Percentiles rank a stretch among this genome's conserved stretches.
These are phyloP conservation scores for Cottoperca gobio DNA, from an alignment of 2,797 vertebrate species.

Conservation along the genomic window DNA sequence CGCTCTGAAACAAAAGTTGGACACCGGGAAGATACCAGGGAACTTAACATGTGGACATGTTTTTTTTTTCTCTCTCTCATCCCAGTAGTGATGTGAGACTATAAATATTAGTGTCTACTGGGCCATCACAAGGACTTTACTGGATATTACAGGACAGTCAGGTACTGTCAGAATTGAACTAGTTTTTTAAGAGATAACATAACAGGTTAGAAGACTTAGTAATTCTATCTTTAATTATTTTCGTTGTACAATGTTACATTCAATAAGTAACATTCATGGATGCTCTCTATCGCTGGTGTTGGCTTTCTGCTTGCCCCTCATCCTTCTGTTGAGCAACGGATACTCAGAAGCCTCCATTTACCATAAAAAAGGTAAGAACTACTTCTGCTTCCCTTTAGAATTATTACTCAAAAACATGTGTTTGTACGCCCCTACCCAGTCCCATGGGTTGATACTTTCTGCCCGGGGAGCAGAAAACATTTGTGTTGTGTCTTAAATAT, in stretches of 20 bases:
- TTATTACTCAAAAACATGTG: conserved; percentile 11
- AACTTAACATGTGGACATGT: conserved; percentile 42
- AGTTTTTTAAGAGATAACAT: background rate
- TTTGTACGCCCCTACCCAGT: background rate
- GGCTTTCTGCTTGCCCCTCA: conserved; percentile 29
- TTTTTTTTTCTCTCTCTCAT: conserved; percentile 20
- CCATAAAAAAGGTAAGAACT: conserved; percentile 71
- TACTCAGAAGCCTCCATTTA: conserved; percentile 71
- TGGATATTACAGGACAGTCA: conserved; percentile 27
- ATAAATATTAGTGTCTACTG: conserved; percentile 70
- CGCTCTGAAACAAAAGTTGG: conserved; percentile 59
- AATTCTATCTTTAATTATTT: too few species aligned
- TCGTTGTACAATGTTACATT: conserved; percentile 45
- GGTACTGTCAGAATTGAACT: conserved; percentile 4
- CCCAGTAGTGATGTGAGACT: conserved; percentile 42
- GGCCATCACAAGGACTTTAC: conserved; percentile 38
- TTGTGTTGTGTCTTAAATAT: conserved; percentile 13
- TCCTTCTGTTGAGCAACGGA: conserved; percentile 50
- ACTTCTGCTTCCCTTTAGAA: background rate
- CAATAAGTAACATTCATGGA: conserved; percentile 1
- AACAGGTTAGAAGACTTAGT: background rate
- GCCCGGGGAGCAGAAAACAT: conserved; percentile 14
- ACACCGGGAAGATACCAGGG: conserved; percentile 38
- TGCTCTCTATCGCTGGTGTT: conserved; percentile 27
- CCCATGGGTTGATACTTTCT: background rate